phyloP scores from a whole-genome alignment of 2,888 invertebrate species.

The Sinohyriopsis cumingii region DNA sequence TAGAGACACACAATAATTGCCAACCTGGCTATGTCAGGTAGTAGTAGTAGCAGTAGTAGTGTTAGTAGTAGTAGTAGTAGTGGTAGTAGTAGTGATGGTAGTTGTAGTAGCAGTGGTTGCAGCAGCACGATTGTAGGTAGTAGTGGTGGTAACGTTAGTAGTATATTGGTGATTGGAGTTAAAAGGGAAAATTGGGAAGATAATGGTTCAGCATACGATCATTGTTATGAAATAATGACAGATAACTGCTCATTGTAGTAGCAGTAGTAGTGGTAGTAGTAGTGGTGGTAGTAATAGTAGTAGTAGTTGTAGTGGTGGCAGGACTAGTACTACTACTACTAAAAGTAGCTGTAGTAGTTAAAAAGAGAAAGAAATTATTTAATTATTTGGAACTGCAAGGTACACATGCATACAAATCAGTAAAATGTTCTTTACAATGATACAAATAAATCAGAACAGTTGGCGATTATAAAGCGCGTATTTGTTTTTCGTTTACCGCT shows the following conservation, averaged over 20 bases:
- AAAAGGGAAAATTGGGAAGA: background rate
- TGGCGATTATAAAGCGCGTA: too few species aligned
- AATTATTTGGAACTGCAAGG: too few species aligned
- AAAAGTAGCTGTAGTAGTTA: background rate
- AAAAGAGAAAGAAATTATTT: too few species aligned
- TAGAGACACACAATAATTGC: too few species aligned
- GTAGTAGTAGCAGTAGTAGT: conserved; percentile 14
- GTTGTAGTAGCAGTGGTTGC: conserved; percentile 23
- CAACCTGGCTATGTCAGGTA: background rate
- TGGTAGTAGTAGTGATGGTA: conserved; percentile 19
- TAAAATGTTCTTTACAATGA: too few species aligned
- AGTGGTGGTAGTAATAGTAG: background rate
- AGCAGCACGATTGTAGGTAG: conserved; percentile 14
- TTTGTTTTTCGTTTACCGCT: too few species aligned
- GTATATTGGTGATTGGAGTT: background rate
- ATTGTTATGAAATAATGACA: too few species aligned
- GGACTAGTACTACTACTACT: background rate
- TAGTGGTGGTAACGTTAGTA: too few species aligned
- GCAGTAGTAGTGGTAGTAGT: conserved; percentile 5
- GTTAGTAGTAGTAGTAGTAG: conserved; percentile 9
- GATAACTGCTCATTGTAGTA: conserved; percentile 3
- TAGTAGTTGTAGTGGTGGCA: background rate
- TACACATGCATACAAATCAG: too few species aligned
- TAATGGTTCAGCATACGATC: too few species aligned
- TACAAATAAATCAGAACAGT: too few species aligned